These are phyloP conservation scores for Cochlearius cochlearius DNA, from an alignment of 2,113 vertebrate species.

Conservation along the genomic window DNA sequence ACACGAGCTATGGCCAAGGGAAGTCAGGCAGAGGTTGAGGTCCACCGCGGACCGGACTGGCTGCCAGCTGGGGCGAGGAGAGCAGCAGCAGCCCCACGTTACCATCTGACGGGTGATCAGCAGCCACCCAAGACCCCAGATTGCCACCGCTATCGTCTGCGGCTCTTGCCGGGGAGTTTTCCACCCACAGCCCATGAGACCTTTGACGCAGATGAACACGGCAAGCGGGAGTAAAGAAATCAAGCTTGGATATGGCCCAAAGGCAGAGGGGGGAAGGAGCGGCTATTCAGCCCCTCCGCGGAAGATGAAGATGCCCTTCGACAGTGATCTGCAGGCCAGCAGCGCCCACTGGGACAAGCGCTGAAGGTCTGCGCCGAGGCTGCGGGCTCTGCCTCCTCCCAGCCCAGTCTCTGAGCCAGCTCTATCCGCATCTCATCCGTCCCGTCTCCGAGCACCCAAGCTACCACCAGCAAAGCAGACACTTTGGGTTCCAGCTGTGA, in stretches of 20 bases:
- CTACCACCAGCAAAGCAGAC: not conserved
- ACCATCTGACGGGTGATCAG: not conserved
- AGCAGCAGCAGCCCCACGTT: not conserved
- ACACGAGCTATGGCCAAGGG: fast-evolving
- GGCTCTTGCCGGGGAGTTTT: not conserved
- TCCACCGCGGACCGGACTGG: not conserved
- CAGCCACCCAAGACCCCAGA: not conserved
- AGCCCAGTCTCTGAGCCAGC: not conserved
- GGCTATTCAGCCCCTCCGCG: not conserved
- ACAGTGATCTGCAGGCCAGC: not conserved
- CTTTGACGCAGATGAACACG: fast-evolving
- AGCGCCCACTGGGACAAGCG: not conserved
- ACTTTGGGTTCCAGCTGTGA: not conserved
- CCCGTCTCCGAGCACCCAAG: not conserved
- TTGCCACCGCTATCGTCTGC: not conserved
- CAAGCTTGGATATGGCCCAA: not conserved
- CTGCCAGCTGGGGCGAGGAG: not conserved
- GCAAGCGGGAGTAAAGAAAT: not conserved
- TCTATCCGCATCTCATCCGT: not conserved
- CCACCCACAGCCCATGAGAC: not conserved
- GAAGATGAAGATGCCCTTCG: not conserved
- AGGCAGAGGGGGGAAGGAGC: not conserved
- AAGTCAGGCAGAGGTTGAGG: not conserved
- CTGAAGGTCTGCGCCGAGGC: not conserved
- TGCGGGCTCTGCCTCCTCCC: not conserved